These are phyloP conservation scores for Melieria crassipennis DNA, from an alignment of 2,888 invertebrate genomes.

Conservation along the genomic window DNA sequence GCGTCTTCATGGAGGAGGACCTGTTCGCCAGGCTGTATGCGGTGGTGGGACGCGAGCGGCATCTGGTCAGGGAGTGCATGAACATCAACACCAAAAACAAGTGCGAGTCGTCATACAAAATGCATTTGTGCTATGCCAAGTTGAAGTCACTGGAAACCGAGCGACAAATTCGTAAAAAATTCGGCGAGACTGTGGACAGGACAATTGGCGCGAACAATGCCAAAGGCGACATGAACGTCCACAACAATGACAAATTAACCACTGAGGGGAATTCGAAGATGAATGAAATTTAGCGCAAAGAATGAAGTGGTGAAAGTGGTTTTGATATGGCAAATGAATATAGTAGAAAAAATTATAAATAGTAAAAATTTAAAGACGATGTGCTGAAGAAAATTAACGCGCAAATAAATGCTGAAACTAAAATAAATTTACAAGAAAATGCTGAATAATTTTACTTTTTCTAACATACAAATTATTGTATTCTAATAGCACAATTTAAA, in stretches of 20 bases:
- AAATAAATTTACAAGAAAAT: too few relatives aligned
- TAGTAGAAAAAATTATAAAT: constrained; percentile 2
- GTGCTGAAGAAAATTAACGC: too few relatives aligned
- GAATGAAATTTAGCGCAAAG: not conserved
- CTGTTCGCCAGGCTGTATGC: constrained; percentile 47
- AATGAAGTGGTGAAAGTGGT: not conserved
- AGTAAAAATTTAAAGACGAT: not conserved
- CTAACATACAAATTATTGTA: too few relatives aligned
- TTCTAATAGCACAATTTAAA: too few relatives aligned
- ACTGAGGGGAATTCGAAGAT: too few relatives aligned
- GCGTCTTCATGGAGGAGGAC: constrained; percentile 50
- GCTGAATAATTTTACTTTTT: too few relatives aligned
- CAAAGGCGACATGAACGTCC: too few relatives aligned
- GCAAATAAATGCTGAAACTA: too few relatives aligned
- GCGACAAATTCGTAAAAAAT: constrained; percentile 47
- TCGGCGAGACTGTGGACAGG: not conserved
- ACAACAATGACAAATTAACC: not conserved
- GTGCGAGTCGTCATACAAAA: constrained; percentile 52
- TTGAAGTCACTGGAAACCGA: constrained; percentile 51
- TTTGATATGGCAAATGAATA: not conserved
- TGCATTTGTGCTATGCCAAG: constrained; percentile 52
- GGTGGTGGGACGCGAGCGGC: constrained; percentile 43
- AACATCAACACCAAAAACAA: constrained; percentile 48
- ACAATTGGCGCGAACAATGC: not conserved
- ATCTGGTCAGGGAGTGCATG: constrained; percentile 48